Percentiles rank a stretch among this genome's conserved stretches.
Evolutionary conservation across 2,888 invertebrate species (phyloP).

Genomic region (Eilema griseolum): DNA sequence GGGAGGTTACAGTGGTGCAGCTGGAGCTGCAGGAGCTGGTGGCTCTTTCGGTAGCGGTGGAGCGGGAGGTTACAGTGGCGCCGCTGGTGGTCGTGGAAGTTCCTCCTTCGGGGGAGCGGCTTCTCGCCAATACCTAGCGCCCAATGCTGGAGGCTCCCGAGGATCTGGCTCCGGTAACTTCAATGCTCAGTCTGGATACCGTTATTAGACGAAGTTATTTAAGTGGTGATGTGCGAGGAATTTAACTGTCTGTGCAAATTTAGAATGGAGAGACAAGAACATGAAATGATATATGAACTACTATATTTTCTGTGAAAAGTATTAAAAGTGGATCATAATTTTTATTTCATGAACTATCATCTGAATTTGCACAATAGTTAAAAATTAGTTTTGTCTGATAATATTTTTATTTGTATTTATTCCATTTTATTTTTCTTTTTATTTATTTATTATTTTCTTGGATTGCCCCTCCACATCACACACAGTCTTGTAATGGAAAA

Average conservation of each 20-base stretch:
- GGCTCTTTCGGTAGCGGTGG: slow-evolving; percentile 39
- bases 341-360: neutral
- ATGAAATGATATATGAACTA: neutral
- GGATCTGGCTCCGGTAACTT: slow-evolving; percentile 78
- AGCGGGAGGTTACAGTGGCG: slow-evolving; percentile 24
- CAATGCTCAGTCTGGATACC: slow-evolving; percentile 81
- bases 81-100: slow-evolving; percentile 15
- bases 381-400: slow-evolving; percentile 31
- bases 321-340: slow-evolving; percentile 10
- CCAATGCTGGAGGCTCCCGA: slow-evolving; percentile 71
- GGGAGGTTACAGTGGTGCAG: slow-evolving; percentile 52
- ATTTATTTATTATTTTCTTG: slow-evolving; percentile 41
- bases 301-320: slow-evolving; percentile 14
- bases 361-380: slow-evolving; percentile 42
- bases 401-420: slow-evolving; percentile 46
- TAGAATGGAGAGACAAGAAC: slow-evolving; percentile 18
- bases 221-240: slow-evolving; percentile 52
- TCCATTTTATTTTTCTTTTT: slow-evolving; percentile 29
- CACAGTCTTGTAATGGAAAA: slow-evolving; percentile 41
- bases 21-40: slow-evolving; percentile 41
- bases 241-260: slow-evolving; percentile 42
- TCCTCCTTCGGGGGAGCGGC: slow-evolving; percentile 51
- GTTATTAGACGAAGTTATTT: slow-evolving; percentile 64
- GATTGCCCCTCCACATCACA: slow-evolving; percentile 49
- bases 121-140: slow-evolving; percentile 80